These are phyloP conservation scores for Plebejus melissa DNA, from an alignment of 2,888 invertebrate species.

Conservation along the genomic window DNA sequence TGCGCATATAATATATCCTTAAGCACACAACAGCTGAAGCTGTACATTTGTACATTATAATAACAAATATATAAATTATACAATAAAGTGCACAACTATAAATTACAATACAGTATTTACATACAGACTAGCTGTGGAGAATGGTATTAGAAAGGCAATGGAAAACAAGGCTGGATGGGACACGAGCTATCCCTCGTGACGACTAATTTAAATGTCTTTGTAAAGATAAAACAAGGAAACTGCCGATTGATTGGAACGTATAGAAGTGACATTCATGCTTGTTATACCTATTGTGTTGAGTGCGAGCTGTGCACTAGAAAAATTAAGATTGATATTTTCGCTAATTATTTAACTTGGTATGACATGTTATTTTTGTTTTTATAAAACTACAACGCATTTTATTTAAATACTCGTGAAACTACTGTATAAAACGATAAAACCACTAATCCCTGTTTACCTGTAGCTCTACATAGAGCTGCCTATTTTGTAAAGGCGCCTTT, in stretches of 20 bases:
- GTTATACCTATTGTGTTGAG: slow-evolving; percentile 23
- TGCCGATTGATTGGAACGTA: slow-evolving; percentile 32
- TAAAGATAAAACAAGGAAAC: slow-evolving; percentile 16
- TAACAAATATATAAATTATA: slow-evolving; percentile 24
- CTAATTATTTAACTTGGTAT: not conserved
- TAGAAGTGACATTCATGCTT: slow-evolving; percentile 37
- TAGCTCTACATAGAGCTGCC: not conserved
- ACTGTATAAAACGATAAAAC: not conserved
- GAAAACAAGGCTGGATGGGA: slow-evolving; percentile 44
- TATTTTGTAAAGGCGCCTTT: too few relatives aligned
- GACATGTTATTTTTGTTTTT: not conserved
- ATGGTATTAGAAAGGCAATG: slow-evolving; percentile 42
- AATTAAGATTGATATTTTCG: slow-evolving; percentile 18
- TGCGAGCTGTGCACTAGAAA: slow-evolving; percentile 14
- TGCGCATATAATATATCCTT: not conserved
- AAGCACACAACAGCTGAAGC: not conserved
- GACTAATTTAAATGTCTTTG: slow-evolving; percentile 37
- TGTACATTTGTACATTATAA: not conserved
- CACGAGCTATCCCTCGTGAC: slow-evolving; percentile 47
- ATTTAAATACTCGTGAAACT: not conserved
- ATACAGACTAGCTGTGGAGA: slow-evolving; percentile 42
- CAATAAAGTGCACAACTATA: slow-evolving; percentile 35
- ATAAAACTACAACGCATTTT: not conserved
- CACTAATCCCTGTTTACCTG: not conserved
- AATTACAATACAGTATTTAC: slow-evolving; percentile 42